Evolutionary conservation across 2,797 vertebrate species (phyloP).

Genomic region (Danio choprae): DNA sequence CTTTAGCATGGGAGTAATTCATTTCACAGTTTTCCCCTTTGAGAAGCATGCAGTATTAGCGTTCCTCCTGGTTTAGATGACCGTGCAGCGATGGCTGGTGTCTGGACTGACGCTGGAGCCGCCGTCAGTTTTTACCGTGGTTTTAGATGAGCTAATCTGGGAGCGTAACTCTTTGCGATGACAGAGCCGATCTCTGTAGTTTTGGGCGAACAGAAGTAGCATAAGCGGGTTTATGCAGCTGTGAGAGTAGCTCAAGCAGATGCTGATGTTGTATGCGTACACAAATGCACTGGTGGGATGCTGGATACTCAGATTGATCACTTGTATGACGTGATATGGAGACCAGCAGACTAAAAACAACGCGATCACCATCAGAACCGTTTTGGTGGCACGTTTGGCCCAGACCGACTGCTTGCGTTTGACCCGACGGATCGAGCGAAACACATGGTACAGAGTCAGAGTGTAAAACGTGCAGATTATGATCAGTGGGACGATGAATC

Average conservation of each 20-base stretch:
- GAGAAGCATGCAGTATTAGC: conserved; percentile 2
- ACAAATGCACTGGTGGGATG: conserved; percentile 74
- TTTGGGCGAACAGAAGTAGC: conserved; percentile 83
- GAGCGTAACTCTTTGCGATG: conserved; percentile 61
- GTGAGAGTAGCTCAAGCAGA: conserved; percentile 85
- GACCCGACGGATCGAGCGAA: conserved; percentile 81
- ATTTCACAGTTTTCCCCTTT: conserved; percentile 41
- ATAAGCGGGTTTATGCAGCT: conserved; percentile 87
- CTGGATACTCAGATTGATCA: conserved; percentile 81
- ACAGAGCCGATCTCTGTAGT: conserved; percentile 82
- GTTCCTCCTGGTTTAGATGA: conserved; percentile 62
- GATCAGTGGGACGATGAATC: conserved; percentile 82
- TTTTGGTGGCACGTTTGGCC: conserved; percentile 83
- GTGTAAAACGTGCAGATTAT: conserved; percentile 86
- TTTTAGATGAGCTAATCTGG: conserved; percentile 75
- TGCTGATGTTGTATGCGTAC: conserved; percentile 83
- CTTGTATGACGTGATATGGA: conserved; percentile 84
- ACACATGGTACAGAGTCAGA: conserved; percentile 82
- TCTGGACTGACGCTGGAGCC: conserved; percentile 68
- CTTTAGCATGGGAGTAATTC: not conserved
- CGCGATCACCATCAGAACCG: conserved; percentile 82
- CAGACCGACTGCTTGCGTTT: conserved; percentile 81
- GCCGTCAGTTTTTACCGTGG: conserved; percentile 75
- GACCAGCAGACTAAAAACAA: conserved; percentile 84
- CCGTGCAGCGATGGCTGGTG: conserved; percentile 67